Base-by-base conservation (phyloP, 2,888 invertebrate species). In the Disparrhopalites patrizii region DNA sequence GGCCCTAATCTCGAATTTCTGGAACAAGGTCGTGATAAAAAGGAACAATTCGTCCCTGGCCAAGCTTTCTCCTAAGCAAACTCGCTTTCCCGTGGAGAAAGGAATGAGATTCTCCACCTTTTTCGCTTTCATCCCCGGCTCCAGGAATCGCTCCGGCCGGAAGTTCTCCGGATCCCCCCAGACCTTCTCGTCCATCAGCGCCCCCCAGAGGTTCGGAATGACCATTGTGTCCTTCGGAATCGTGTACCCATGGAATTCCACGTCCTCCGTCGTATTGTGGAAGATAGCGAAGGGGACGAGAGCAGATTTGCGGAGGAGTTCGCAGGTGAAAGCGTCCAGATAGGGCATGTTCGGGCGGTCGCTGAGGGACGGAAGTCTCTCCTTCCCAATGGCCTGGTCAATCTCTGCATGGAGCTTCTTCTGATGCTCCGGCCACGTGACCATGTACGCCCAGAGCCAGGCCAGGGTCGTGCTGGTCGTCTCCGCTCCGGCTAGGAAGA, bases 141-240 rank as follows among this genome's bases (percentile, higher is more conserved):
- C 54, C 27, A 52, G 27, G n/a, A 52, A 52, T 27, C 54, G 18
- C 27, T 52, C 54, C 4, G 54, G 54, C 10, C 54, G 5, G 25
- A 52, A 36, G 15, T 36, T 36, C 8, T 36, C 8, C 36, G 36
- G 36, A 36, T 36, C 36, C 7, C 36, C 36, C n/a, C n/a, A 47
- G 8, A 20, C 47, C 7, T n/a, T 47, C 20, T 47, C 47, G 18
- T 47, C 47, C 7, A 13, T 15, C 20, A 25, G 51, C 5, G 25
- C 51, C 3, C 27, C 25, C 15, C 25, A 51, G n/a, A 51, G 25
- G 25, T 51, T 51, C 7, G 51, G 51, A 7, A 51, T 28, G n/a
- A 51, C 15, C 51, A 51, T 51, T n/a, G 51, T 51, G 8, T 23
- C 28, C 28, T 51, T 51, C 5, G 25, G 51, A 27, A 51, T 51